Conservation (phyloP, 2,797 vertebrate genomes). For the Euphonia xanthogaster region DNA sequence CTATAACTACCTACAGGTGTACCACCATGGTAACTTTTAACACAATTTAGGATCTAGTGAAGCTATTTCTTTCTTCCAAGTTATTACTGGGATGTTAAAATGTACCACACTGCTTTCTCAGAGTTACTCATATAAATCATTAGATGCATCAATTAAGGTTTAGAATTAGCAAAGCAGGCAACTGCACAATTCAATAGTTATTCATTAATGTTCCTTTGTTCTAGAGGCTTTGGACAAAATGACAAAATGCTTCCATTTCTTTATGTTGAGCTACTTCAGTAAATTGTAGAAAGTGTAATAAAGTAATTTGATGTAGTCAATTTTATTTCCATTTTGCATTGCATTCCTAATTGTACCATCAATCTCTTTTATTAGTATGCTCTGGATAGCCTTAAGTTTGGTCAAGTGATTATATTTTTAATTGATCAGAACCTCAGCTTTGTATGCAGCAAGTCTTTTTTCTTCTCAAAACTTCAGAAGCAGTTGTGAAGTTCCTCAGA, state of each 20-base stretch:
- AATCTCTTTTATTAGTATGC: neutral
- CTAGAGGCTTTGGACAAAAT: neutral
- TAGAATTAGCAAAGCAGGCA: neutral
- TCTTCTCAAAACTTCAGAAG: neutral
- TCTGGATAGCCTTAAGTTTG: neutral
- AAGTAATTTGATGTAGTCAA: neutral
- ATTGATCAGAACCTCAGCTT: neutral
- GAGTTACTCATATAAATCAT: neutral
- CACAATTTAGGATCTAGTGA: neutral
- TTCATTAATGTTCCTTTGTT: neutral
- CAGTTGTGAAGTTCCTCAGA: neutral
- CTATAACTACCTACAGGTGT: neutral
- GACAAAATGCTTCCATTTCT: neutral
- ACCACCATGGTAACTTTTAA: neutral
- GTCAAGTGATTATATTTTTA: neutral
- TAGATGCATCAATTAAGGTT: neutral
- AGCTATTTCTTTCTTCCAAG: neutral
- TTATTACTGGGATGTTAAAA: neutral
- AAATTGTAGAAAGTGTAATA: neutral
- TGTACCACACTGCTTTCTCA: neutral
- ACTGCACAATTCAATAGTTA: neutral
- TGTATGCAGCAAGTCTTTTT: neutral
- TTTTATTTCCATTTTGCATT: neutral
- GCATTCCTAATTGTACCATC: neutral
- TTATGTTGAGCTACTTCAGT: neutral